Evolutionary conservation across 2,113 vertebrate genomes (phyloP).

Genomic region (Tachysurus vachellii): DNA sequence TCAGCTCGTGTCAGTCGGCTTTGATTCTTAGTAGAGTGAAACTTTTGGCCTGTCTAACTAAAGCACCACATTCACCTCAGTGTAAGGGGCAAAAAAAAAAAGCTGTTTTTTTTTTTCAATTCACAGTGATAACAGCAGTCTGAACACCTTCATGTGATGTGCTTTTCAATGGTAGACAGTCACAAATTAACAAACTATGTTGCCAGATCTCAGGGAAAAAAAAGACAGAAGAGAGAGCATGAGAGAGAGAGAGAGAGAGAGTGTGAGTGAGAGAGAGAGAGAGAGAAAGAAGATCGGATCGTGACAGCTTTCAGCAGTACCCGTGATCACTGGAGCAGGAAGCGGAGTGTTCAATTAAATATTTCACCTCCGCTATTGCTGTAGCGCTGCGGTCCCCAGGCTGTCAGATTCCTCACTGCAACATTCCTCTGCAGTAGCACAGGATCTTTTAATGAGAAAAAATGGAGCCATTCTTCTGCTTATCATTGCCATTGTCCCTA

Average conservation of each 20-base stretch:
- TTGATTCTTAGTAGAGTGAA: background rate
- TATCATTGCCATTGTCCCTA: constrained; percentile 36
- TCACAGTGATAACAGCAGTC: background rate
- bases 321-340: constrained; percentile 74
- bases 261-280: constrained; percentile 27
- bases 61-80: background rate
- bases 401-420: constrained; percentile 69
- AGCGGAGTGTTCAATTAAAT: constrained; percentile 81
- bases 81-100: background rate
- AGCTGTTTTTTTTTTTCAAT: background rate
- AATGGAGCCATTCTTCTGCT: constrained; percentile 47
- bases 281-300: constrained; percentile 20
- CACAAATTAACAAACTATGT: constrained; percentile 1
- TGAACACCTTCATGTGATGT: constrained; percentile 17
- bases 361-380: constrained; percentile 75
- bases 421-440: constrained; percentile 71
- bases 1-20: background rate
- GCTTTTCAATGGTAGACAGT: constrained; percentile 22
- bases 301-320: constrained; percentile 67
- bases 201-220: background rate
- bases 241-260: constrained; percentile 15
- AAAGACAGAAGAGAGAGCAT: background rate
- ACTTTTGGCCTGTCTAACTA: background rate
- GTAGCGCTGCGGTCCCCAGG: constrained; percentile 70
- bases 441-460: constrained; percentile 71